These are phyloP conservation scores for Brachypodius melanocephalos DNA, from an alignment of 2,113 vertebrate species.

Conservation along the genomic window DNA sequence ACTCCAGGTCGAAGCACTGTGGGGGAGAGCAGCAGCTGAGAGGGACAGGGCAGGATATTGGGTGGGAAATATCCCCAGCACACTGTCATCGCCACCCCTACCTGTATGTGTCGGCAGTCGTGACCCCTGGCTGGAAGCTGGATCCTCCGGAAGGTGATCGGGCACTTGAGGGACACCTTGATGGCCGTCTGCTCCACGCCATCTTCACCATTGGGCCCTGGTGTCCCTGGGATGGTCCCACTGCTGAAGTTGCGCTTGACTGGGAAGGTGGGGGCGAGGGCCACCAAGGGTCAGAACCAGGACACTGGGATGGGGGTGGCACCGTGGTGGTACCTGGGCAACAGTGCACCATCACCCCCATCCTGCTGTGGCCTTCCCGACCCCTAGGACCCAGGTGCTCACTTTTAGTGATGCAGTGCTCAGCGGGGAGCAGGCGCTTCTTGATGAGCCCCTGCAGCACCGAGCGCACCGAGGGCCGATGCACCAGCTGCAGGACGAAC, in stretches of 20 bases:
- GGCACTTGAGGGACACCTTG: constrained; percentile 95
- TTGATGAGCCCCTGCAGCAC: constrained; percentile 95
- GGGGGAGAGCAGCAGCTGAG: not conserved
- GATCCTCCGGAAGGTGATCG: constrained; percentile 95
- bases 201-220: constrained; percentile 90
- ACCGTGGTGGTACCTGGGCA: not conserved
- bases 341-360: not conserved
- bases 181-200: constrained; percentile 96
- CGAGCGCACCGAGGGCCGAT: constrained; percentile 89
- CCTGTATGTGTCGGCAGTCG: constrained; percentile 95
- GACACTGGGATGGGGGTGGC: not conserved
- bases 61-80: too few relatives aligned
- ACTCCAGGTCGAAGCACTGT: constrained; percentile 90
- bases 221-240: constrained; percentile 89
- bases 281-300: not conserved
- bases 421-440: constrained; percentile 90
- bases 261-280: not conserved
- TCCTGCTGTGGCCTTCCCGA: not conserved
- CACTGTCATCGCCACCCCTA: not conserved
- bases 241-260: constrained; percentile 96
- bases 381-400: constrained; percentile 35
- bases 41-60: fast-evolving
- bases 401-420: constrained; percentile 97
- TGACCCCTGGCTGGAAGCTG: constrained; percentile 93
- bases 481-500: constrained; percentile 95